Percentiles rank a stretch among this genome's conserved stretches.
These are phyloP conservation scores for Oceanodroma tethys DNA, from an alignment of 2,113 vertebrate species.

Conservation along the genomic window DNA sequence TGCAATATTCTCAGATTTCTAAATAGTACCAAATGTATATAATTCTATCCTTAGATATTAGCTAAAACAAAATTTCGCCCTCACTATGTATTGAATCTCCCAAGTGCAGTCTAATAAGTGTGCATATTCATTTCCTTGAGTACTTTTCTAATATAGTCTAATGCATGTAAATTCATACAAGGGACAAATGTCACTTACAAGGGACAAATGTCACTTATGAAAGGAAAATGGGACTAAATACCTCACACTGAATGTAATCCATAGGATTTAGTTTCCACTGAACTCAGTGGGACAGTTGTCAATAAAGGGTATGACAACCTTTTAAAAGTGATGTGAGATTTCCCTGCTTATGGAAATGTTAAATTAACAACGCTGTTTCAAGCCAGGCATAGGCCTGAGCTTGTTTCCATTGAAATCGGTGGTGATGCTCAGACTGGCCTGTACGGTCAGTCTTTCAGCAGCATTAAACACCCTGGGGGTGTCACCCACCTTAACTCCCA, in stretches of 20 bases:
- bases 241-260: background rate
- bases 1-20: background rate
- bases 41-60: background rate
- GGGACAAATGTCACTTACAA: background rate
- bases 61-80: background rate
- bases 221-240: background rate
- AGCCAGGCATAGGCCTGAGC: background rate
- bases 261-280: background rate
- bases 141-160: background rate
- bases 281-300: background rate
- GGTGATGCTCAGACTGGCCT: background rate
- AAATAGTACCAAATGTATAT: background rate
- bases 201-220: background rate
- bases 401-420: background rate
- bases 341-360: background rate
- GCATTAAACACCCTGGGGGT: background rate
- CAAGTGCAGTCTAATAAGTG: background rate
- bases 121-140: background rate
- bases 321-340: background rate
- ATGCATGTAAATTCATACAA: background rate
- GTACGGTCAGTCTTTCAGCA: background rate
- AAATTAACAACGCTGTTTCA: background rate
- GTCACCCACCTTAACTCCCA: background rate
- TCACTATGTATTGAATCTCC: background rate
- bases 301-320: background rate